Percentiles rank a stretch among this genome's conserved stretches.
phyloP scores from a whole-genome alignment of 2,797 vertebrate genomes.

The Coendou prehensilis region DNA sequence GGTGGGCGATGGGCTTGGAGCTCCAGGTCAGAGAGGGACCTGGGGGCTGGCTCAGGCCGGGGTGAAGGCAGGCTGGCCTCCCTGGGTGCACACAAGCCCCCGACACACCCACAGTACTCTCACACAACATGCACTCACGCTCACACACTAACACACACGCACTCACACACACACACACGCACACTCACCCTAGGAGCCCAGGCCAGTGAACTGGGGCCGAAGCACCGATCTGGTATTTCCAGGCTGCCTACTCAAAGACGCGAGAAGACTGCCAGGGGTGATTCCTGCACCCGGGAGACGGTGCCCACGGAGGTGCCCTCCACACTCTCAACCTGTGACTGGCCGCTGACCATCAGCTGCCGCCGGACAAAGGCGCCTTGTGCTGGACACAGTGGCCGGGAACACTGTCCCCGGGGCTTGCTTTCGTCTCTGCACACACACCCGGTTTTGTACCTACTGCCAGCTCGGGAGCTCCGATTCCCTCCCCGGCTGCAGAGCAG shows the following conservation, averaged over 20 bases:
- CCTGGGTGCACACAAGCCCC: background rate
- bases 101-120: background rate
- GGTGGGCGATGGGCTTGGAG: background rate
- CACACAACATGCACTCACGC: background rate
- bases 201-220: too few species aligned
- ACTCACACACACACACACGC: background rate
- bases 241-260: background rate
- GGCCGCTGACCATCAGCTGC: background rate
- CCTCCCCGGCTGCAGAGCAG: background rate
- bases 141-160: background rate
- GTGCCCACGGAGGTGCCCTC: background rate
- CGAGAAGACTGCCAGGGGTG: background rate
- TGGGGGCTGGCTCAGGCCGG: background rate
- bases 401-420: background rate
- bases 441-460: background rate
- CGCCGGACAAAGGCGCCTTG: background rate
- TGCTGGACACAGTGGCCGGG: background rate
- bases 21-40: background rate
- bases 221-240: background rate
- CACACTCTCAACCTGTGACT: background rate
- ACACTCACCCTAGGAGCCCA: background rate
- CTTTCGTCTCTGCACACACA: background rate
- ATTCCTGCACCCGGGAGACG: fast-evolving
- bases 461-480: background rate
- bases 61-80: background rate